Evolutionary conservation across 2,888 invertebrate genomes (phyloP), one percentile per base, ranked within the genome.

Genomic region (Nemotelus pantherinus): DNA sequence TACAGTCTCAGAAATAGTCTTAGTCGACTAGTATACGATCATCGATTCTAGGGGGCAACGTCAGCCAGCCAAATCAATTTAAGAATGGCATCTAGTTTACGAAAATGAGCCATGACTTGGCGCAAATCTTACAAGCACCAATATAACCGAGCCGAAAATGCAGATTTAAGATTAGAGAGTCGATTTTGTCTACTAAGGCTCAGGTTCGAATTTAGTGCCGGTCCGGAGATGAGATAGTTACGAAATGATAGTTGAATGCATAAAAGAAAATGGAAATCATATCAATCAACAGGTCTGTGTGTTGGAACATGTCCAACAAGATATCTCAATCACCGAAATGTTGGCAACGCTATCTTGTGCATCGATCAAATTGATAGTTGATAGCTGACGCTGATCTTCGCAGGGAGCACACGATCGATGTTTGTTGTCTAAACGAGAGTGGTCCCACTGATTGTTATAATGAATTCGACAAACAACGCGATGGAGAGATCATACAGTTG

Each of bases 241-340:
- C 25, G 72, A 58, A 60, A 72, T 79, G 77, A 67, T 76, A 76
- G 68, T 77, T 76, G 60, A 1, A 25, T 71, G 67, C 65, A 67
- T 68, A 76, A 76, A 77, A 60, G 72, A 79, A 76, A 78, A 78
- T 79, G 79, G 74, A 77, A 79, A 79, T 79, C 79, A 79, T 77
- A 79, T 79, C 79, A 79, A 79, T 79, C 79, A 79, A 77, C 79
- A 79, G 77, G 77, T 79, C 76, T 64, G 44, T 25, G 60, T 74
- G 60, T 43, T 43, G 50, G 70, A 70, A 70, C 70, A 70, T 41
- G 50, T 48, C 39, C 74, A 63, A 74, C 74, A 60, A 48, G 74
- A 60, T 50, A 74, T 60, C 74, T 74, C 63, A 74, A 74, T 74
- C 63, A 60, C 70, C 41, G 74, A 48, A 63, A 74, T 63, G 60